Evolutionary conservation across 2,113 vertebrate species (phyloP), one percentile per base, ranked within the genome.

Genomic region (Oryzias melastigma): DNA sequence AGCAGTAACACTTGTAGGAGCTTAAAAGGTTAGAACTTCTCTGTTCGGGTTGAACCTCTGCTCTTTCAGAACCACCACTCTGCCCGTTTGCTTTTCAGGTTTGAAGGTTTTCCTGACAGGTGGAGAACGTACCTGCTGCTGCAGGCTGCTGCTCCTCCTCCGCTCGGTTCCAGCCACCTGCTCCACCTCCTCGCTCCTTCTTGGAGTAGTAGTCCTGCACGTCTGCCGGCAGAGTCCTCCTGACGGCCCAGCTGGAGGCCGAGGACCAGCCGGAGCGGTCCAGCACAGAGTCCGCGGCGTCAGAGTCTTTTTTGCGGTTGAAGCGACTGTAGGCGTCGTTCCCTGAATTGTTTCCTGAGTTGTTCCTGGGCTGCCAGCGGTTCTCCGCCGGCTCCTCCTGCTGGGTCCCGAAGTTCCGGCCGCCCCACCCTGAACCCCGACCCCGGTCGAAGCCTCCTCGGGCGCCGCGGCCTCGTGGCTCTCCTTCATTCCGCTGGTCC

Each of bases 191-290:
- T 51, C 95, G 87, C 52, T 95, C 97, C 57, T 94, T 94, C 82
- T 96, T 94, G 0, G 95, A 98, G 56, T 99, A 99, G 68, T 99
- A 99, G 74, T 95, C 97, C 82, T 98, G 97, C 16, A 99, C 97
- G 73, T 99, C 97, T 14, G 96, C 96, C 17, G 97, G 97, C 1
- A 99, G 91, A 8, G 94, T 97, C 82, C 93, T 95, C 71, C 97
- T 93, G 20, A 98, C 95, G 8, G 96, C 96, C 96, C 96, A 98
- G 73, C 95, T 98, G 51, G 97, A 99, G 0, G 95, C 96, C 4
- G 95, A 95, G 0, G 97, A 97, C 97, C 97, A 99, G 14, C 97
- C 97, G 0, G 97, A 99, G 2, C 97, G 90, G 83, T 99, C 97
- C 18, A 93, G 77, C 12, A 93, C 90, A 0, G 92, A 79, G 22